Conservation (phyloP, 2,888 invertebrate species). For the Mellilla xanthometata region DNA sequence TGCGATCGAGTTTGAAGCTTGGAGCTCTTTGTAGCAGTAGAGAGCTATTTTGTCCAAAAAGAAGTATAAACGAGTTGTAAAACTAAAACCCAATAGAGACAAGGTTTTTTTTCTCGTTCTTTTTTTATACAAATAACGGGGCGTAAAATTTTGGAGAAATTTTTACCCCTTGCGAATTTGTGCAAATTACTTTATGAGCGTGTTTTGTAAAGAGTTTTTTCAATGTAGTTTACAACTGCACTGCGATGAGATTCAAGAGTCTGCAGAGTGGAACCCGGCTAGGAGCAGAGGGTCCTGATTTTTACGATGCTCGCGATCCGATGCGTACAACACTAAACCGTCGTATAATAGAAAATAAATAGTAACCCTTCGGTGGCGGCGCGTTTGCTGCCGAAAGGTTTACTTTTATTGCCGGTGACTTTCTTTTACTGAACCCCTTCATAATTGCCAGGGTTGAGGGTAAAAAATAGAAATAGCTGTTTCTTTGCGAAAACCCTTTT, state of each 20-base stretch:
- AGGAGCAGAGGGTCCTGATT: conserved; percentile 46
- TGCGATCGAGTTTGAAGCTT: conserved; percentile 26
- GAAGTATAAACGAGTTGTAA: conserved; percentile 52
- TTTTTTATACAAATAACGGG: conserved; percentile 61
- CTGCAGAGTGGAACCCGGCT: conserved; percentile 48
- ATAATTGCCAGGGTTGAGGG: conserved; percentile 67
- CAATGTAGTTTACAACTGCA: conserved; percentile 64
- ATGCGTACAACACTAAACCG: conserved; percentile 58
- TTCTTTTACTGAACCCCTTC: conserved; percentile 73
- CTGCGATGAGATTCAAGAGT: conserved; percentile 39
- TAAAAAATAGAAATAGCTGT: conserved; percentile 56
- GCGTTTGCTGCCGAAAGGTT: conserved; percentile 75
- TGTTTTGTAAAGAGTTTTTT: conserved; percentile 57
- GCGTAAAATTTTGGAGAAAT: conserved; percentile 61
- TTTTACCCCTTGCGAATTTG: conserved; percentile 79
- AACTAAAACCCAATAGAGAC: conserved; percentile 54
- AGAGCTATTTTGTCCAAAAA: conserved; percentile 38
- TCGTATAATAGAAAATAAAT: conserved; percentile 71
- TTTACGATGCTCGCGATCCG: conserved; percentile 51
- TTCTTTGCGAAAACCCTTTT: conserved; percentile 55
- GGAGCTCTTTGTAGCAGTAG: conserved; percentile 36
- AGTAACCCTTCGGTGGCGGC: conserved; percentile 77
- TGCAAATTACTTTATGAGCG: conserved; percentile 80
- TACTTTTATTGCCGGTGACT: conserved; percentile 74
- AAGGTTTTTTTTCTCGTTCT: conserved; percentile 48